These are phyloP conservation scores for Ciconia boyciana DNA, from an alignment of 2,113 vertebrate species.

Conservation along the genomic window DNA sequence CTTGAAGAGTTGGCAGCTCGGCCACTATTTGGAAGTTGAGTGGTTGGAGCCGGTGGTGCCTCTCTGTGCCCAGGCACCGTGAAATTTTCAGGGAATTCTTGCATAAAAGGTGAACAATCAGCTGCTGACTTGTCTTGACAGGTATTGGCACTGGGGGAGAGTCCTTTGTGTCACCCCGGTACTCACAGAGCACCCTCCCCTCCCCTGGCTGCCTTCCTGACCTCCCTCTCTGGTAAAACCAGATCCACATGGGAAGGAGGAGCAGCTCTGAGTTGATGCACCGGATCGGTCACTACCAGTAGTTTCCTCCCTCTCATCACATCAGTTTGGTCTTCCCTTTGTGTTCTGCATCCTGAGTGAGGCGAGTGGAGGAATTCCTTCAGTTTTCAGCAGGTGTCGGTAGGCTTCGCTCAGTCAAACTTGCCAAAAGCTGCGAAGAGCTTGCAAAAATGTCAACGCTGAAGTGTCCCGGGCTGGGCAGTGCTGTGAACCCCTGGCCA, in stretches of 20 bases:
- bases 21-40: not conserved
- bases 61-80: not conserved
- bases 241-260: not conserved
- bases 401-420: not conserved
- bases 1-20: not conserved
- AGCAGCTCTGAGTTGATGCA: not conserved
- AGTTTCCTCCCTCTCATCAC: not conserved
- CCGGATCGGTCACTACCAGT: fast-evolving
- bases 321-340: not conserved
- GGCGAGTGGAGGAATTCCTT: not conserved
- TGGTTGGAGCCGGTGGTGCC: not conserved
- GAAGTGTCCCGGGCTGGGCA: not conserved
- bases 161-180: not conserved
- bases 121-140: not conserved
- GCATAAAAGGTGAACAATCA: not conserved
- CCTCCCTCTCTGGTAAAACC: not conserved
- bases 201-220: not conserved
- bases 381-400: fast-evolving
- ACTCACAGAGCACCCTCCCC: not conserved
- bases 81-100: not conserved
- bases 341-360: not conserved
- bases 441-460: not conserved
- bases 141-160: not conserved
- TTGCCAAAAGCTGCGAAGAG: not conserved
- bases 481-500: not conserved